Evolutionary conservation across 2,888 invertebrate genomes (phyloP), one percentile per base, ranked within the genome.

Genomic region (Corbicula japonica): DNA sequence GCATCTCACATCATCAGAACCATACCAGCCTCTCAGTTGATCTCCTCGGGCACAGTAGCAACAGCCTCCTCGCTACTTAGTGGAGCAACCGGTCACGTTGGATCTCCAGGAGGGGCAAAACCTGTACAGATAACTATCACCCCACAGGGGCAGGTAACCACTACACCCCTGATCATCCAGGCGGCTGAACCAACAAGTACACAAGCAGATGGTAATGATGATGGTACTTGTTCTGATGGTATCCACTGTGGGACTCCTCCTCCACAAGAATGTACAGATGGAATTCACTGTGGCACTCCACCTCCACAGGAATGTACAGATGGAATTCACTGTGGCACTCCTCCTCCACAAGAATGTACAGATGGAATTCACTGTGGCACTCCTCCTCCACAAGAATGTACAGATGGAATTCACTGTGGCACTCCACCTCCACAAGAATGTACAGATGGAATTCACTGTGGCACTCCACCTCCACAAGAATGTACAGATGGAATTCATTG

Each of bases 101-200:
- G 60, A 23, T 54, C 72, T 15, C 65, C 72, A 32, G 68, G 85
- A 52, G 81, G 84, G 52, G 82, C 82, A 50, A 88, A 88, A 65
- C 89, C 90, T 44, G 89, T 90, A 30, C 88, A 90, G 83, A 90
- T 89, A 61, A 90, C 89, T 48, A 89, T 90, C 62, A 88, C 89
- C 10, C 88, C 91, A 62, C 76, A 77, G 52, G 79, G 83, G 88
- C 96, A 96, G 0, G 95, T 96, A 73, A 96, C 96, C 1, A 95
- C 96, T 79, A 95, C 96, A 0, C 81, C 87, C 15, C 69, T 84
- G 0, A 80, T 84, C 1, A 81, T 80, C 21, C 68, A 79, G 35
- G 63, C 76, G 4, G 66, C 80, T 21, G 60, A 80, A 34, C 58
- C 80, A 38, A 56, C 73, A 6, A 34, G 23, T 2, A 38, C 50